Conservation (phyloP, 2,113 vertebrate genomes). For the Cettia cetti region DNA sequence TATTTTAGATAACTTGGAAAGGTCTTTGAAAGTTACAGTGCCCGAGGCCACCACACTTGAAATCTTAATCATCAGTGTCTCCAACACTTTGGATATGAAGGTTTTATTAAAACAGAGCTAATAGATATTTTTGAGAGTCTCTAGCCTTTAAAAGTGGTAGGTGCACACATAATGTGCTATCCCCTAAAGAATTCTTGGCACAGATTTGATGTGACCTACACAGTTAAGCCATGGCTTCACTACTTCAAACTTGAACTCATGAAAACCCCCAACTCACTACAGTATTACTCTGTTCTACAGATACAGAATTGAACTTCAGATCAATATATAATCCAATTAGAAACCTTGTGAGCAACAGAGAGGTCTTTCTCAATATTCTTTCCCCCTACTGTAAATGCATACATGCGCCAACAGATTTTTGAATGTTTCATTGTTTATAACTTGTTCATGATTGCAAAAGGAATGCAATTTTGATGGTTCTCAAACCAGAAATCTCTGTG, state of each 20-base stretch:
- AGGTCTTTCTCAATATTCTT: background rate
- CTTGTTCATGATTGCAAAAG: background rate
- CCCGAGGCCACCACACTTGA: background rate
- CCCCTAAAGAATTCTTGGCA: background rate
- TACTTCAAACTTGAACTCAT: background rate
- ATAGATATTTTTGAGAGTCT: background rate
- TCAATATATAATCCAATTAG: conserved; percentile 6
- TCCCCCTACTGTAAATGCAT: background rate
- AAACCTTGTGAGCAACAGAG: background rate
- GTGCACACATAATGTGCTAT: background rate
- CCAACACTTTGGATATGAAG: background rate
- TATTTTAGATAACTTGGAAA: background rate
- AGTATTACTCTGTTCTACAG: background rate
- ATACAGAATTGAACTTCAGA: background rate
- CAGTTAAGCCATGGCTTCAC: background rate
- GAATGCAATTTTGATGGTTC: background rate
- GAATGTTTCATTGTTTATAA: background rate
- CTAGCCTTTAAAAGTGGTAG: background rate
- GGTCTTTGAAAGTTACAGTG: background rate
- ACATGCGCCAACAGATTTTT: background rate
- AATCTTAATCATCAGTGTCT: background rate
- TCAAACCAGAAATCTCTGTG: background rate
- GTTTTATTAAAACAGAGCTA: background rate
- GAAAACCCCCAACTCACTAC: background rate
- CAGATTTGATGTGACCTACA: background rate